A percentile compares a stretch with the other conserved stretches of the same genome.
These are phyloP conservation scores for Sturnus vulgaris DNA, from an alignment of 2,113 vertebrate genomes.

Conservation along the genomic window DNA sequence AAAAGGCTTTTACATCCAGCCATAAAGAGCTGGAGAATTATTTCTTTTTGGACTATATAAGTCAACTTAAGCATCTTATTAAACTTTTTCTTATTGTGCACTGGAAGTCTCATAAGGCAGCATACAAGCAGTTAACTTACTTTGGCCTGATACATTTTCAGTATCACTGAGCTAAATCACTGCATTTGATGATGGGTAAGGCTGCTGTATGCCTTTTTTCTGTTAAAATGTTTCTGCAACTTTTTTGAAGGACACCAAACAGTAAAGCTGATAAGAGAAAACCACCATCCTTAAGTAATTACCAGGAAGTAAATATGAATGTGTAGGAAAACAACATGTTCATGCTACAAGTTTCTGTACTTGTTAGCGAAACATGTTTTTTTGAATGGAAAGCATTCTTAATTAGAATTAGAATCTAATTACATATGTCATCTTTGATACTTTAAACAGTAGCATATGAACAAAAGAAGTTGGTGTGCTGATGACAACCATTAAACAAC, in stretches of 20 bases:
- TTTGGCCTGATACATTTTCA: background rate
- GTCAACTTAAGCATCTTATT: background rate
- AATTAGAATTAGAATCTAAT: background rate
- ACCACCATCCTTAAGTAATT: background rate
- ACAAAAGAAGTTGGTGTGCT: background rate
- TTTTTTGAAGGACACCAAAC: background rate
- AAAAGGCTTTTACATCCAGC: background rate
- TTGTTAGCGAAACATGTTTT: background rate
- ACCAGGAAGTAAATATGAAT: background rate
- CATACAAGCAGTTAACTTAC: background rate
- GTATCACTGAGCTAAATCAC: background rate
- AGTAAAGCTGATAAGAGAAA: background rate
- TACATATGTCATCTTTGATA: background rate
- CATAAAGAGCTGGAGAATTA: background rate
- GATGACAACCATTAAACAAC: background rate
- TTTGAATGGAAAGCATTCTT: background rate
- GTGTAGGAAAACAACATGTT: background rate
- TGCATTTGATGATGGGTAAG: background rate
- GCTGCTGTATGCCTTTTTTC: background rate
- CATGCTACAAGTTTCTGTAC: background rate
- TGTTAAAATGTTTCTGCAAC: background rate
- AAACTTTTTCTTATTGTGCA: background rate
- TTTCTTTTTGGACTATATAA: background rate
- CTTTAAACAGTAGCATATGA: background rate
- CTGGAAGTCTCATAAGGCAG: background rate